Evolutionary conservation across 2,113 vertebrate species (phyloP), one percentile per base, ranked within the genome.

Genomic region (Aleadryas rufinucha): DNA sequence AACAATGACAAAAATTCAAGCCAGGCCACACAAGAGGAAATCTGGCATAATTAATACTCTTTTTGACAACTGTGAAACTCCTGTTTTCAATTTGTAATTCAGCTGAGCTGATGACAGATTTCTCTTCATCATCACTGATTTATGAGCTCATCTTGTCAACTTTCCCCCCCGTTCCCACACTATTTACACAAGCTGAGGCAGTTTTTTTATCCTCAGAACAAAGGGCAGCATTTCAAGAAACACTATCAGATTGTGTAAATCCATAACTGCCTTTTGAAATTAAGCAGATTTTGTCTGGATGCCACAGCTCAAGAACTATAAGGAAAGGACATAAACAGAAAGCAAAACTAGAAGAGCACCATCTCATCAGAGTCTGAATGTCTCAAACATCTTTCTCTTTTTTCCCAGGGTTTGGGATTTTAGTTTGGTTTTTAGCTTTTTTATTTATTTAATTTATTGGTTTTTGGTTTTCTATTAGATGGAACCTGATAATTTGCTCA

Each of bases 111-210:
- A 69, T 85, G 75, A 94, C 82, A 93, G 90, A 80, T 93, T 91
- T 69, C 75, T 71, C 66, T 54, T 77, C 84, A 92, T 84, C 70
- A 66, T 72, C 52, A 65, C 8, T 70, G 79, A 96, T 94, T 93
- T 93, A 88, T 84, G 50, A 96, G 92, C 59, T 91, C 75, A 84
- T 86, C 66, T 72, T 79, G 45, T 84, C 84, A 91, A 77, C 61
- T 80, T 79, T 71, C 13, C 21, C 70, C 42, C 70, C 74, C 74
- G 23, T 87, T 87, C 91, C 89, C 66, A 94, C 87, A 45, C 31
- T 84, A 83, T 74, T 75, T 94, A 64, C 75, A 71, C 26, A 61
- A 79, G n/a, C 42, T 50, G 28, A 91, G 47, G 50, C 49, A 61
- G 8, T 16, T 49, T 54, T 65, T 71, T 72, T 35, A 59, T 37